phyloP scores from a whole-genome alignment of 2,888 invertebrate genomes.

The Crocallis elinguaria region DNA sequence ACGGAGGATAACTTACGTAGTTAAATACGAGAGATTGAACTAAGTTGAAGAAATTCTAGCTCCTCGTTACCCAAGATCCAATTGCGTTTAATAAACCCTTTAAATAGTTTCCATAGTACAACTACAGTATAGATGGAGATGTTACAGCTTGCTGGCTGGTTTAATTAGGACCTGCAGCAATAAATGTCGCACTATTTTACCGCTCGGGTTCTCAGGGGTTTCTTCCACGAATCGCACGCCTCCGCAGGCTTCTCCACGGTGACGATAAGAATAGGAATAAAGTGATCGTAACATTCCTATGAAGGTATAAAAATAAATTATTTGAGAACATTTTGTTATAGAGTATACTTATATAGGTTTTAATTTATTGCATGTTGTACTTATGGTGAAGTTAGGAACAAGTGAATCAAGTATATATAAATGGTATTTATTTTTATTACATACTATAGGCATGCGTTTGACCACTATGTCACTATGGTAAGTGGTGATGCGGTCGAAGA shows the following conservation, averaged over 20 bases:
- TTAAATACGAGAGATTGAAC: too few species aligned
- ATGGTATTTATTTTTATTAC: too few species aligned
- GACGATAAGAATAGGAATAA: conserved; percentile 63
- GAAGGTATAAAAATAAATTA: neutral
- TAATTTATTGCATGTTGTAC: too few species aligned
- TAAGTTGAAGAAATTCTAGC: neutral
- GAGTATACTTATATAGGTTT: too few species aligned
- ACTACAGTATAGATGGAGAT: conserved; percentile 18
- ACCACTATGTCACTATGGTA: too few species aligned
- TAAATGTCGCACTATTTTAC: conserved; percentile 88
- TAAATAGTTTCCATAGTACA: conserved; percentile 22
- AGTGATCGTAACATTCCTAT: conserved; percentile 13
- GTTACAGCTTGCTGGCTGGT: conserved; percentile 46
- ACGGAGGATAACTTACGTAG: too few species aligned
- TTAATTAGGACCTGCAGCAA: conserved; percentile 55
- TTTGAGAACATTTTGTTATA: too few species aligned
- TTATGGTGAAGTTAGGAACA: too few species aligned
- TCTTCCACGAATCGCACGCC: conserved; percentile 87
- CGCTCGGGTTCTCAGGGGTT: conserved; percentile 88
- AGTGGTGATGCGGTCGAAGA: too few species aligned
- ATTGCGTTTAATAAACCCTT: conserved; percentile 16
- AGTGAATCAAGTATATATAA: too few species aligned
- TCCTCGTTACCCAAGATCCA: conserved; percentile 1
- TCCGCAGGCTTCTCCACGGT: conserved; percentile 87
- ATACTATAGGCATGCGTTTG: too few species aligned